These are phyloP conservation scores for Diabrotica undecimpunctata DNA, from an alignment of 1,140 invertebrate genomes.

Conservation along the genomic window DNA sequence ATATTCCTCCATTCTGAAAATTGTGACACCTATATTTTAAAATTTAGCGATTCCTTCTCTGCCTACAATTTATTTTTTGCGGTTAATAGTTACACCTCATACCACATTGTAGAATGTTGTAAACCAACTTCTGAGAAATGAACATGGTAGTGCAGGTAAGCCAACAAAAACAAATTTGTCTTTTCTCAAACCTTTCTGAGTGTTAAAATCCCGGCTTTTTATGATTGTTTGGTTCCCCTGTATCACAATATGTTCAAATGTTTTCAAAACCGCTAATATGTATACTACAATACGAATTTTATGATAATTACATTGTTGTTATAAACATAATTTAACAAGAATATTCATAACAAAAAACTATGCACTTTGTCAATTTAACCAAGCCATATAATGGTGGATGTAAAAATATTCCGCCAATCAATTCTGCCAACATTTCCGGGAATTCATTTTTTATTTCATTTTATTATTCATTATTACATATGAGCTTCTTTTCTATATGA, in stretches of 20 bases:
- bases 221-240: constrained; percentile 28
- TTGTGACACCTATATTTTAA: neutral
- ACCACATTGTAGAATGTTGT: neutral
- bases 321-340: constrained; percentile 5
- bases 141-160: constrained; percentile 20
- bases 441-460: no score
- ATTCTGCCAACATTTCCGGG: no score
- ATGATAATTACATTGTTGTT: neutral
- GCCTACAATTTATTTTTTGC: no score
- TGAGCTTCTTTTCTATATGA: no score
- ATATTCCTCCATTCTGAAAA: constrained; percentile 7
- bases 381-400: constrained; percentile 37
- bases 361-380: constrained; percentile 21
- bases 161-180: neutral
- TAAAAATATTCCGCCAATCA: neutral
- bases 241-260: constrained; percentile 10
- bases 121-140: neutral
- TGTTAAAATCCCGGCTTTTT: constrained; percentile 34
- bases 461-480: no score
- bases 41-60: neutral
- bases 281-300: neutral
- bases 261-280: constrained; percentile 1
- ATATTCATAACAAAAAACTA: constrained; percentile 7
- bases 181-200: constrained; percentile 5
- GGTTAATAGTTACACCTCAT: neutral